Evolutionary conservation across 2,797 vertebrate species (phyloP), one percentile per base, ranked within the genome.

Genomic region (Gila robusta): DNA sequence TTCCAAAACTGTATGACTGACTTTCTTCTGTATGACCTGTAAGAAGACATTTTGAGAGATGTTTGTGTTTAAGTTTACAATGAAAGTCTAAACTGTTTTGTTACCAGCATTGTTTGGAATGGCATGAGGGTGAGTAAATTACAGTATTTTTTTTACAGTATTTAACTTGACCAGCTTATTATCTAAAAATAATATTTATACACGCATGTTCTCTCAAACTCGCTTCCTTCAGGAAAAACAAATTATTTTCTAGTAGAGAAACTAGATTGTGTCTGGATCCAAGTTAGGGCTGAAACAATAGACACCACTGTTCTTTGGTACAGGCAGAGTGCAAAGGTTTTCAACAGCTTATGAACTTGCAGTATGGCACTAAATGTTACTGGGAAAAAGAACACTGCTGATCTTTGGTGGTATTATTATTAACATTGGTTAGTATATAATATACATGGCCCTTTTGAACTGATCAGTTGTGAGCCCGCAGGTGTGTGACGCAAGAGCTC

Each of bases 201-300:
- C 2, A 54, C 0, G 12, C 52, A 14, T 32, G 32, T 54, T 78
- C 37, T 14, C 28, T 77, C 6, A 41, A 66, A 23, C 21, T 79
- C 32, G 32, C 77, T 44, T 79, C 21, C 17, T 70, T 23, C 12
- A 56, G n/a, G 2, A 19, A 79, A 62, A 69, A 35, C 54, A 9
- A 76, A 86, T n/a, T 28, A 1, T 35, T 49, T 78, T 78, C 12
- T 56, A 49, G 10, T n/a, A 71, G 26, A 83, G 37, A 49, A 47
- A 26, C 69, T 83, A 8, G 37, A 54, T 47, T n/a, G n/a, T 44
- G 16, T 67, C 47, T 39, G 82, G 79, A 28, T 79, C n/a, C 0
- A 23, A 64, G 82, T 74, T 74, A 49, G 19, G 26, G 41, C 59
- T 72, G 7, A 66, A 85, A 84, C n/a, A 47, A 73, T 54, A 10